Percentiles rank a stretch among this genome's conserved stretches.
These are phyloP conservation scores for Sorex maritimensis DNA, from an alignment of 2,797 vertebrate genomes.

Conservation along the genomic window DNA sequence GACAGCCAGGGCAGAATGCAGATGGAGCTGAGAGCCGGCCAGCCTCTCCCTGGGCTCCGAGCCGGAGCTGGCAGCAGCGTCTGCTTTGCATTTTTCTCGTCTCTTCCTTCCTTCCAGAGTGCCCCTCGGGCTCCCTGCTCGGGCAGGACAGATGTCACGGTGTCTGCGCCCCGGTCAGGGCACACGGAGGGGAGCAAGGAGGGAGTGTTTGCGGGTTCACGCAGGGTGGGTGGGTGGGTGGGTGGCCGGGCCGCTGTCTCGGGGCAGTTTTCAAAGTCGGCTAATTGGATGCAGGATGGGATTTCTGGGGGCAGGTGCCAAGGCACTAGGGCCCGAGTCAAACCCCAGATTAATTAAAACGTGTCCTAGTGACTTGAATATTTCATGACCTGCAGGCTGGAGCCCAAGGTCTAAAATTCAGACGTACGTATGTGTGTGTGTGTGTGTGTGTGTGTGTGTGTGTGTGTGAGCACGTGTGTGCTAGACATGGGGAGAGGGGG, in stretches of 20 bases:
- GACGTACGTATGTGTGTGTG: not conserved
- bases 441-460: too few species aligned
- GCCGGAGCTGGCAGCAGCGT: not conserved
- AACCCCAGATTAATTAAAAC: slow-evolving; percentile 79
- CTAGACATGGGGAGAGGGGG: not conserved
- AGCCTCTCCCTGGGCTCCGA: not conserved
- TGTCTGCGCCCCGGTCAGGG: too few species aligned
- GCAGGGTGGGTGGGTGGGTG: accelerated
- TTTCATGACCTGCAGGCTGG: slow-evolving; percentile 76
- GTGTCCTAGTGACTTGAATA: slow-evolving; percentile 74
- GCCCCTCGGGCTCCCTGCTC: not conserved
- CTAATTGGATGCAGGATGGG: slow-evolving; percentile 26
- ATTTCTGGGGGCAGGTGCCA: not conserved
- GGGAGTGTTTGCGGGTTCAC: not conserved
- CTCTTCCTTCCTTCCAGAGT: slow-evolving; percentile 27
- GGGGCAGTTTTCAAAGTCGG: not conserved
- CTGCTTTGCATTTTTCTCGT: not conserved
- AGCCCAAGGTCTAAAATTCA: slow-evolving; percentile 67
- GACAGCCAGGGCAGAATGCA: slow-evolving; percentile 40
- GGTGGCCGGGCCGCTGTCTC: not conserved
- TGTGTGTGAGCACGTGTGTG: too few species aligned
- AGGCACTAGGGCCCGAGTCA: slow-evolving; percentile 62
- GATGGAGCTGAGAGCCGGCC: not conserved
- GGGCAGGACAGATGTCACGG: too few species aligned
- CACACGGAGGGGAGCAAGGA: not conserved